Conservation (phyloP, 2,797 vertebrate species). For the Clarias laeviceps region DNA sequence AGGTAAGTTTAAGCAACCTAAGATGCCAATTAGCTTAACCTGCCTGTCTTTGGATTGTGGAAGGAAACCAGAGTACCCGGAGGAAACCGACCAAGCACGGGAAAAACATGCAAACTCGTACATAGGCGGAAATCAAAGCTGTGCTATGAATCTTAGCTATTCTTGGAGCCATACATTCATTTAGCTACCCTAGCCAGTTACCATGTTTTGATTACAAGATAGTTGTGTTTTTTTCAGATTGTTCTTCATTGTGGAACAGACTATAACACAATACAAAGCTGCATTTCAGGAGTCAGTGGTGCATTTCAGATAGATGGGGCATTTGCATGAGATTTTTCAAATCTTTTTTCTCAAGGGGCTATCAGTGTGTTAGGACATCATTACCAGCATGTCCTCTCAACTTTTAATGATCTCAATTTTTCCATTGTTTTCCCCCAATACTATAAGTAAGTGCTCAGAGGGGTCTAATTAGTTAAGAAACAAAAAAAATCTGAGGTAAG, state of each 20-base stretch:
- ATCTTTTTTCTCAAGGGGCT: constrained; percentile 38
- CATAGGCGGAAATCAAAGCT: not conserved
- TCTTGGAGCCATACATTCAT: constrained; percentile 24
- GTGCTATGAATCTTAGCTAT: constrained; percentile 42
- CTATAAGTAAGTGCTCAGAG: constrained; percentile 45
- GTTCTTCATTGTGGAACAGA: constrained; percentile 22
- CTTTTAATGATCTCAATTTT: constrained; percentile 55
- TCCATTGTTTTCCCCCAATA: constrained; percentile 41
- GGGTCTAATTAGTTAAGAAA: constrained; percentile 52
- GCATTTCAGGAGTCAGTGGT: constrained; percentile 43
- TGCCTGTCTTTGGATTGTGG: no score
- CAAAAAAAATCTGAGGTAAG: constrained; percentile 45
- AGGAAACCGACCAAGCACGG: no score
- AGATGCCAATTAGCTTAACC: no score
- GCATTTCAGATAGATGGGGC: constrained; percentile 43
- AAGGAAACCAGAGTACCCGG: no score
- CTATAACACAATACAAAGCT: constrained; percentile 40
- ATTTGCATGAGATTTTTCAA: constrained; percentile 49
- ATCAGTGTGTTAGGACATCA: constrained; percentile 46
- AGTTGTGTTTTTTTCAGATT: constrained; percentile 46
- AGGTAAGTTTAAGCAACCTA: no score
- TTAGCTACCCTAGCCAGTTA: constrained; percentile 29
- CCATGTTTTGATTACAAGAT: constrained; percentile 49
- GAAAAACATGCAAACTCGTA: no score
- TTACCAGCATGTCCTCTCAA: constrained; percentile 51